Evolutionary conservation across 1,140 invertebrate species (phyloP).

Genomic region (Ruditapes philippinarum): DNA sequence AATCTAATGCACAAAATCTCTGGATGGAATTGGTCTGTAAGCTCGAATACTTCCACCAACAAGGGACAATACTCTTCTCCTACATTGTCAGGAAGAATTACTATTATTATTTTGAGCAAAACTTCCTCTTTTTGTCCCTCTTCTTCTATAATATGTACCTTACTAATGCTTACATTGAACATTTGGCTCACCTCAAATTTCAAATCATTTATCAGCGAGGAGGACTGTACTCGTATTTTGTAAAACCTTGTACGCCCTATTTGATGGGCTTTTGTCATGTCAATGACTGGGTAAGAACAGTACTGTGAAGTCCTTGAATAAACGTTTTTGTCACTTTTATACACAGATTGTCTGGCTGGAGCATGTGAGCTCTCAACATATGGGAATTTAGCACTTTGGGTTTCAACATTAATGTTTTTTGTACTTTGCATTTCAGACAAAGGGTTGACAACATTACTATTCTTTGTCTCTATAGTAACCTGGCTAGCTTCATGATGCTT

Average conservation of each 20-base stretch:
- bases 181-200: background rate
- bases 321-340: too few relatives aligned
- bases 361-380: too few relatives aligned
- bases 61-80: background rate
- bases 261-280: slow-evolving; percentile 21
- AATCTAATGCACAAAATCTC: slow-evolving; percentile 21
- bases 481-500: too few relatives aligned
- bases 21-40: background rate
- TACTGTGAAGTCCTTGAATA: background rate
- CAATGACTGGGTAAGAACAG: slow-evolving; percentile 31
- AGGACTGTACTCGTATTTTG: background rate
- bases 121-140: slow-evolving; percentile 12
- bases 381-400: too few relatives aligned
- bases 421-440: too few relatives aligned
- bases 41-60: slow-evolving; percentile 3
- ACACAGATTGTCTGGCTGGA: too few relatives aligned
- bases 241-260: background rate
- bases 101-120: slow-evolving; percentile 20
- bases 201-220: background rate
- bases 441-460: too few relatives aligned
- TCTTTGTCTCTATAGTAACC: too few relatives aligned
- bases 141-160: slow-evolving; percentile 25
- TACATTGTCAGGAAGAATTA: slow-evolving; percentile 17
- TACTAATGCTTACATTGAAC: background rate
- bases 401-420: too few relatives aligned